Conservation (phyloP, 2,113 vertebrate species). For the Abramis brama region DNA sequence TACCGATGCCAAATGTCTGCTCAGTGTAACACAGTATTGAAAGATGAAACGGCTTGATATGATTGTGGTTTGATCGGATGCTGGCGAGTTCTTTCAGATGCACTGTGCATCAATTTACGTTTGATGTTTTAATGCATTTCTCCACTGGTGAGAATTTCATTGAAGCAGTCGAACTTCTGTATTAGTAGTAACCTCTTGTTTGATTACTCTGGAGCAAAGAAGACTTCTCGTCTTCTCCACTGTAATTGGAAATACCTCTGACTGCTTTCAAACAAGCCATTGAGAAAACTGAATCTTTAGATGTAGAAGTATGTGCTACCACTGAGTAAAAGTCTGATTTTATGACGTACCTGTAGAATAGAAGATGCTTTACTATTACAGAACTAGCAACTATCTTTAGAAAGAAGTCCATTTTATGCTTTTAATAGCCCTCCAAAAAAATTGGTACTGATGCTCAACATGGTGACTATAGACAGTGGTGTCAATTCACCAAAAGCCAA, state of each 20-base stretch:
- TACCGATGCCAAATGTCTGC: slow-evolving; percentile 36
- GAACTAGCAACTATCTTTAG: neutral
- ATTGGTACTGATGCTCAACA: neutral
- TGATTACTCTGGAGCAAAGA: neutral
- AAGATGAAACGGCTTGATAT: slow-evolving; percentile 45
- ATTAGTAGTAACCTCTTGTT: slow-evolving; percentile 24
- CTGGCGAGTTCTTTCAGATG: slow-evolving; percentile 22
- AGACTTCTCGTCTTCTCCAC: neutral
- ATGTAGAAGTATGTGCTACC: neutral
- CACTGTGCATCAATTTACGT: neutral
- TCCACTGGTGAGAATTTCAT: slow-evolving; percentile 21
- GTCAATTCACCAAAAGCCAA: too few species aligned
- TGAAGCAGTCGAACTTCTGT: slow-evolving; percentile 1
- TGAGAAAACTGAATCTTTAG: neutral
- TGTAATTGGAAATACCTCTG: neutral
- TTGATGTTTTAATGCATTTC: slow-evolving; percentile 35
- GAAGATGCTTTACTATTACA: neutral
- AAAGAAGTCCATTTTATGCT: neutral
- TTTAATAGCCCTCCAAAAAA: too few species aligned
- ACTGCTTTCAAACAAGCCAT: slow-evolving; percentile 10
- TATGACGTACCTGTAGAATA: neutral
- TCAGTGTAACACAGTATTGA: slow-evolving; percentile 24
- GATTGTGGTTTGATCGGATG: slow-evolving; percentile 40
- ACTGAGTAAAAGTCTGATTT: neutral
- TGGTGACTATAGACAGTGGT: neutral